Percentiles rank a stretch among this genome's conserved stretches.
Evolutionary conservation across 1,140 invertebrate species (phyloP).

Genomic region (Thalassaphorura encarpata): DNA sequence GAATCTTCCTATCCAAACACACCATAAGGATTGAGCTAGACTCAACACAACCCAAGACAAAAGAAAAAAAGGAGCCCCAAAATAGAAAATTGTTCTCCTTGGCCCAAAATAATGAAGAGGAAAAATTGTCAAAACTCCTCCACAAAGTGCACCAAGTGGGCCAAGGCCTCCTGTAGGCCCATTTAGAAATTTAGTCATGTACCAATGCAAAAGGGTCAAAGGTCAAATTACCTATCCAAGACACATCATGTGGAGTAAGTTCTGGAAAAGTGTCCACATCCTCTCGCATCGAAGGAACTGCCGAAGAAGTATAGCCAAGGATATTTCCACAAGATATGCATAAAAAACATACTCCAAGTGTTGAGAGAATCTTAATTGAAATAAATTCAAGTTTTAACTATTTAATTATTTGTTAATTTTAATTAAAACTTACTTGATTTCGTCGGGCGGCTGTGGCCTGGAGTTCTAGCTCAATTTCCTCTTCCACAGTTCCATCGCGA

Average conservation of each 20-base stretch:
- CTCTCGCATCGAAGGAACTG: constrained; percentile 20
- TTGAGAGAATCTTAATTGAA: constrained; percentile 11
- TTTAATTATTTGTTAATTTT: too few relatives aligned
- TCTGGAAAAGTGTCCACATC: constrained; percentile 14
- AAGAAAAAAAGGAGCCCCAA: constrained; percentile 12
- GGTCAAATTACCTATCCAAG: constrained; percentile 26
- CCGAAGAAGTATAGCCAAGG: constrained; percentile 22
- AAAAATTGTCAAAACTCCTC: constrained; percentile 10
- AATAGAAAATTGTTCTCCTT: constrained; percentile 10
- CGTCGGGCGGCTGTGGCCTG: too few relatives aligned
- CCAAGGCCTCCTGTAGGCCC: constrained; percentile 15
- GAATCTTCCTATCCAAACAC: constrained; percentile 19
- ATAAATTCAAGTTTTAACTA: too few relatives aligned
- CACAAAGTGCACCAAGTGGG: constrained; percentile 24
- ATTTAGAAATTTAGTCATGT: neutral
- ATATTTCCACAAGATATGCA: constrained; percentile 25
- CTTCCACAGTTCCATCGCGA: too few relatives aligned
- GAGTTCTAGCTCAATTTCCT: too few relatives aligned
- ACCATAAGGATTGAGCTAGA: constrained; percentile 4
- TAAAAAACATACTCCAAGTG: constrained; percentile 10
- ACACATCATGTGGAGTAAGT: constrained; percentile 14
- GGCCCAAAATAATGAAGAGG: constrained; percentile 14
- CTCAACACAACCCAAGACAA: constrained; percentile 17
- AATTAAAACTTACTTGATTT: too few relatives aligned
- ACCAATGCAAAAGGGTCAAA: too few relatives aligned